These are phyloP conservation scores for Phalacrocorax aristotelis DNA, from an alignment of 2,113 vertebrate genomes.

Conservation along the genomic window DNA sequence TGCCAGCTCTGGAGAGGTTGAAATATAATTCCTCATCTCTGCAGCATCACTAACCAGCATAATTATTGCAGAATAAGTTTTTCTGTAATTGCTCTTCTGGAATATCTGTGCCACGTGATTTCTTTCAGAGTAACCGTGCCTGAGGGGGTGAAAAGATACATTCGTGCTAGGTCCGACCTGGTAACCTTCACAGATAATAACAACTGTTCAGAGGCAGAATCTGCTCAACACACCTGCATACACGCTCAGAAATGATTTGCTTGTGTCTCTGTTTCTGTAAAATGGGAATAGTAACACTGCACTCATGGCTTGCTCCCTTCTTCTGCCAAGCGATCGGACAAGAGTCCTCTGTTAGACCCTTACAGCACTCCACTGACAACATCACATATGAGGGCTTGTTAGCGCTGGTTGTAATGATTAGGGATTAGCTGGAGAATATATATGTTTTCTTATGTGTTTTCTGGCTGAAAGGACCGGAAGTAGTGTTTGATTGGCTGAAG, in stretches of 20 bases:
- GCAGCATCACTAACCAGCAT: neutral
- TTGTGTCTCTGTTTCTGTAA: neutral
- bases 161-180: neutral
- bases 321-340: neutral
- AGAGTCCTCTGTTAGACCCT: neutral
- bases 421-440: neutral
- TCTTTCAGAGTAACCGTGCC: neutral
- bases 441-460: neutral
- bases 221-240: neutral
- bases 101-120: neutral
- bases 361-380: neutral
- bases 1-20: slow-evolving; percentile 18
- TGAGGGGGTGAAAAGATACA: neutral
- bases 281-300: neutral
- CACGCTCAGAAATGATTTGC: neutral
- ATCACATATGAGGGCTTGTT: neutral
- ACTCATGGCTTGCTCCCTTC: accelerated
- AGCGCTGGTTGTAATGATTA: neutral
- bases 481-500: neutral
- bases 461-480: neutral
- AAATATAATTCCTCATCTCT: neutral
- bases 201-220: neutral
- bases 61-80: neutral
- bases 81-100: neutral
- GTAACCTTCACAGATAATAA: neutral